phyloP scores from a whole-genome alignment of 2,113 vertebrate genomes.

The Percina caprodes region DNA sequence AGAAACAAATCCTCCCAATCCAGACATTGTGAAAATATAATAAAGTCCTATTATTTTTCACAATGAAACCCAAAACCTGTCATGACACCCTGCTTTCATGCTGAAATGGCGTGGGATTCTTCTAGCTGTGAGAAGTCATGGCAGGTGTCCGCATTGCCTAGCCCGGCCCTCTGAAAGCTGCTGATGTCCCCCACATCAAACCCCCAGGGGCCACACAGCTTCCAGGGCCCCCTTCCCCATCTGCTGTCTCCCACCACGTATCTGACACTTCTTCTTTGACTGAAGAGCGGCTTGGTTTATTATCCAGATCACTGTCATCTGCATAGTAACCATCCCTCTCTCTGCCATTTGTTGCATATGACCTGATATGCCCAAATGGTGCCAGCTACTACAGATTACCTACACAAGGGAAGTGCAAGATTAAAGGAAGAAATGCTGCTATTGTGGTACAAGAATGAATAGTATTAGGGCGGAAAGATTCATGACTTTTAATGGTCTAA shows the following conservation, averaged over 20 bases:
- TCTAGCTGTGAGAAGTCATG: slow-evolving; percentile 39
- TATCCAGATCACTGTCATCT: slow-evolving; percentile 83
- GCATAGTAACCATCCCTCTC: slow-evolving; percentile 83
- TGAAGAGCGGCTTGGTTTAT: slow-evolving; percentile 78
- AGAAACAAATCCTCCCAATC: slow-evolving; percentile 7
- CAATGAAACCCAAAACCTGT: slow-evolving; percentile 59
- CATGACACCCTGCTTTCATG: slow-evolving; percentile 36
- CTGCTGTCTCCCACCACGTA: slow-evolving; percentile 78
- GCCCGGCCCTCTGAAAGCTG: slow-evolving; percentile 71
- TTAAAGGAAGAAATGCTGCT: background rate
- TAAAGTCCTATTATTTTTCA: slow-evolving; percentile 77
- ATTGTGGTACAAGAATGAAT: background rate
- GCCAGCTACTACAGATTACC: slow-evolving; percentile 68
- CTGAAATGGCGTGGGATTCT: background rate
- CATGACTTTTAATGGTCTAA: background rate
- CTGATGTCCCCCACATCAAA: slow-evolving; percentile 65
- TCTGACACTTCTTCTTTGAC: slow-evolving; percentile 32
- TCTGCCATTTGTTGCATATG: slow-evolving; percentile 76
- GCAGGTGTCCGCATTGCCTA: slow-evolving; percentile 41
- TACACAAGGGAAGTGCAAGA: background rate
- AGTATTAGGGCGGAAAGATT: background rate
- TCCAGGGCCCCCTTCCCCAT: slow-evolving; percentile 63
- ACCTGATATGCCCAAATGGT: slow-evolving; percentile 75
- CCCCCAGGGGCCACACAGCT: slow-evolving; percentile 74
- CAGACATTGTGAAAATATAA: slow-evolving; percentile 79